phyloP scores from a whole-genome alignment of 2,113 vertebrate species.

The Engraulis encrasicolus region DNA sequence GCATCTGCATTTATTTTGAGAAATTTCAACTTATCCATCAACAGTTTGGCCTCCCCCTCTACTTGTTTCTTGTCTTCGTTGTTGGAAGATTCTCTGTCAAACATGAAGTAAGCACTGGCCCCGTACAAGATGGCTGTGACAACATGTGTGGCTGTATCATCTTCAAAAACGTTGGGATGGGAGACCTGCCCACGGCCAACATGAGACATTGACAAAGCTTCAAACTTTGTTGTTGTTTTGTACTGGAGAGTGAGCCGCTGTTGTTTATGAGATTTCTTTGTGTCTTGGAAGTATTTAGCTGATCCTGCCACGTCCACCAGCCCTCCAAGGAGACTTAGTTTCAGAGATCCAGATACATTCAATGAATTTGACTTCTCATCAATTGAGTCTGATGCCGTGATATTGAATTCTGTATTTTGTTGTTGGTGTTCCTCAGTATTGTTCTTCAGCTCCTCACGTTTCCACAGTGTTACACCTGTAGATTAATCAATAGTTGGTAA shows the following conservation, averaged over 20 bases:
- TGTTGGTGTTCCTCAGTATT: not conserved
- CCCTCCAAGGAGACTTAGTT: conserved; percentile 38
- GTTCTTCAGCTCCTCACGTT: conserved; percentile 18
- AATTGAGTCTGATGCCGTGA: too few species aligned
- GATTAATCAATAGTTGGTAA: too few species aligned
- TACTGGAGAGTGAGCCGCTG: conserved; percentile 30
- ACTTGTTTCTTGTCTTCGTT: not conserved
- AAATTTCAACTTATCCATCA: not conserved
- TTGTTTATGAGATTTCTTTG: too few species aligned
- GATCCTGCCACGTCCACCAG: not conserved
- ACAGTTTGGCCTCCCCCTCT: not conserved
- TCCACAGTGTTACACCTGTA: too few species aligned
- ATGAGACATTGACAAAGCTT: conserved; percentile 31
- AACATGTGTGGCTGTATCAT: too few species aligned
- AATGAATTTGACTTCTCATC: too few species aligned
- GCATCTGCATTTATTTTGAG: too few species aligned
- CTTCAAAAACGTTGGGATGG: not conserved
- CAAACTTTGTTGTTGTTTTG: conserved; percentile 1
- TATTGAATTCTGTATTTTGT: not conserved
- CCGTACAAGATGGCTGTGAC: too few species aligned
- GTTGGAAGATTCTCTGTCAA: too few species aligned
- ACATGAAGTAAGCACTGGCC: too few species aligned
- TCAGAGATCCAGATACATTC: too few species aligned
- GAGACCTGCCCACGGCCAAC: conserved; percentile 3
- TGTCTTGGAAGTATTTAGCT: too few species aligned